phyloP scores from a whole-genome alignment of 2,888 invertebrate species.

The Drosophila conformis region DNA sequence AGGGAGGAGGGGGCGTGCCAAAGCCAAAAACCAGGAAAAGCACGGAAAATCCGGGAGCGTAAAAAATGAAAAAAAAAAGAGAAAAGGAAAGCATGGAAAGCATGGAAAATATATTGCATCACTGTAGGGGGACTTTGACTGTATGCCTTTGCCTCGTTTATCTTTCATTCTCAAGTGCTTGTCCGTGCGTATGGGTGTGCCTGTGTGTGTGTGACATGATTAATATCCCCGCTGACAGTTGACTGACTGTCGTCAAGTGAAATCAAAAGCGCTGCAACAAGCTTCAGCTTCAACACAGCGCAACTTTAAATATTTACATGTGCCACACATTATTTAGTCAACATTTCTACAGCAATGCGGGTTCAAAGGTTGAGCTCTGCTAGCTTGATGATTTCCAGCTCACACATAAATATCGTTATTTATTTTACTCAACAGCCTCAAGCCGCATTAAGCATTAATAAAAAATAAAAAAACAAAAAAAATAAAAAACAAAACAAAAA shows the following conservation, averaged over 20 bases:
- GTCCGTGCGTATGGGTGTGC: slow-evolving; percentile 16
- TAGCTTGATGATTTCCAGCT: background rate
- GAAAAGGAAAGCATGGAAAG: slow-evolving; percentile 15
- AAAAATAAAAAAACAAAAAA: slow-evolving; percentile 17
- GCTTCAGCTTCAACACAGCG: slow-evolving; percentile 21
- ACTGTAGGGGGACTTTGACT: slow-evolving; percentile 36
- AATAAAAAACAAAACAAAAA: slow-evolving; percentile 29
- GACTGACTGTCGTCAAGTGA: slow-evolving; percentile 79
- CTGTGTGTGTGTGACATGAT: slow-evolving; percentile 75
- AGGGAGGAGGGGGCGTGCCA: slow-evolving; percentile 55
- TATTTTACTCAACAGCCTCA: slow-evolving; percentile 24
- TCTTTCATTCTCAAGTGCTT: slow-evolving; percentile 40
- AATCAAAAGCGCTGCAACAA: slow-evolving; percentile 68
- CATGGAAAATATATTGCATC: slow-evolving; percentile 32
- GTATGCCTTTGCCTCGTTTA: slow-evolving; percentile 49
- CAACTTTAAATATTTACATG: slow-evolving; percentile 46
- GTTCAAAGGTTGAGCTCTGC: slow-evolving; percentile 23
- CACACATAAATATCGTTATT: slow-evolving; percentile 9
- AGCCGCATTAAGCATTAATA: slow-evolving; percentile 50
- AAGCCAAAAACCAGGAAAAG: slow-evolving; percentile 55
- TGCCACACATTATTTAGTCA: background rate
- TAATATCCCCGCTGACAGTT: slow-evolving; percentile 82
- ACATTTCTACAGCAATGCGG: background rate
- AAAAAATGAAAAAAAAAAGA: slow-evolving; percentile 16
- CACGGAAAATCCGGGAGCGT: slow-evolving; percentile 31